Conservation (phyloP, 2,113 vertebrate species). For the Ailuropoda melanoleuca region DNA sequence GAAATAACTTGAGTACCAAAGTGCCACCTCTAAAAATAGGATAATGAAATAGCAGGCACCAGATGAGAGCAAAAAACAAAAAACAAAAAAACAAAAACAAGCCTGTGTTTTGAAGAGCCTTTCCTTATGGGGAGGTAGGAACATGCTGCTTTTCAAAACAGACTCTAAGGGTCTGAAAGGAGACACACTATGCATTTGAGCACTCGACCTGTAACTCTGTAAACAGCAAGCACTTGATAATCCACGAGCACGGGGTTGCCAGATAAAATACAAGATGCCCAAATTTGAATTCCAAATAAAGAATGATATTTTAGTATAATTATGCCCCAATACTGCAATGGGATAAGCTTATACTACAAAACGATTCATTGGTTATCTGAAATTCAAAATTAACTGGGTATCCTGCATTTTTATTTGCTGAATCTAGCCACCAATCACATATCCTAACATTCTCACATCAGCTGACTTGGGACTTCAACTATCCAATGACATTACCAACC, state of each 20-base stretch:
- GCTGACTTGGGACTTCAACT: not conserved
- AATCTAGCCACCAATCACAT: not conserved
- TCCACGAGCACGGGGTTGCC: not conserved
- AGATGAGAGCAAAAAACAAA: not conserved
- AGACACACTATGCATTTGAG: not conserved
- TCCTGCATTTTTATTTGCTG: not conserved
- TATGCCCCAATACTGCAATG: not conserved
- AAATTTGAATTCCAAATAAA: slow-evolving; percentile 26
- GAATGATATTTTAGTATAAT: not conserved
- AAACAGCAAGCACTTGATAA: not conserved
- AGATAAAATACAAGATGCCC: not conserved
- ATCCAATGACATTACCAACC: not conserved
- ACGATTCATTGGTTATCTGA: not conserved
- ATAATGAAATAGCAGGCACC: not conserved
- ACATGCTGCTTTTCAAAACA: not conserved
- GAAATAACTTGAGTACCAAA: slow-evolving; percentile 35
- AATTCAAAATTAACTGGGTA: not conserved
- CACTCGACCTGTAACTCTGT: not conserved
- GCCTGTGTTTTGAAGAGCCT: not conserved
- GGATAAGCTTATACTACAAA: not conserved
- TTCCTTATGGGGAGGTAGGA: not conserved
- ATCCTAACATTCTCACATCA: not conserved
- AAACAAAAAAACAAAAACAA: too few relatives aligned
- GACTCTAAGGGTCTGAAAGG: not conserved
- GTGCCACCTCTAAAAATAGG: not conserved